Evolutionary conservation across 2,113 vertebrate genomes (phyloP).

Genomic region (Oreocharis arfaki): DNA sequence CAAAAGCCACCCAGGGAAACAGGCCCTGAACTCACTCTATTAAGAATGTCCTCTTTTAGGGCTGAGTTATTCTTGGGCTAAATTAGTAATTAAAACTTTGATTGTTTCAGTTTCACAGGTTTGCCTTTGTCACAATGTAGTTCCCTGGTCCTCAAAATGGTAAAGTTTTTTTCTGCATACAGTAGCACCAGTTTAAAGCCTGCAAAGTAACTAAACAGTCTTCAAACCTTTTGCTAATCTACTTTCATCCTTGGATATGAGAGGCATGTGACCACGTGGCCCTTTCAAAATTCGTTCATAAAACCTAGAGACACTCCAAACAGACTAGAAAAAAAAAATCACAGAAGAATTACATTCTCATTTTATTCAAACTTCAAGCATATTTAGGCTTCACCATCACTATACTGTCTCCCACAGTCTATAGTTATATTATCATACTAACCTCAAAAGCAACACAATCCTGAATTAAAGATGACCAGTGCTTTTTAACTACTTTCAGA

Average conservation of each 20-base stretch:
- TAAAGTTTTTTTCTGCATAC: not conserved
- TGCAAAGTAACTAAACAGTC: not conserved
- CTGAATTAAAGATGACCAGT: not conserved
- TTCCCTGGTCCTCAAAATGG: not conserved
- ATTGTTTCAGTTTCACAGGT: not conserved
- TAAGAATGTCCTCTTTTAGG: not conserved
- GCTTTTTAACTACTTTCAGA: not conserved
- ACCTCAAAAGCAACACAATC: not conserved
- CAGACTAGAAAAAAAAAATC: not conserved
- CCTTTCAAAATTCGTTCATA: not conserved
- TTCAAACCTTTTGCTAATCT: not conserved
- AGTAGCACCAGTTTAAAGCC: not conserved
- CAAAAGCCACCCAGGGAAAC: not conserved
- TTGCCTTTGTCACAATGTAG: rapidly evolving
- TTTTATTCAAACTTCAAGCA: slow-evolving; percentile 6
- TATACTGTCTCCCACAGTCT: not conserved
- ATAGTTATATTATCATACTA: not conserved
- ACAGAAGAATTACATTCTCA: not conserved
- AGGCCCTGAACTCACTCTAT: not conserved
- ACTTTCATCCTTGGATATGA: not conserved
- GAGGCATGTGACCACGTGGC: not conserved
- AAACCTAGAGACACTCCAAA: not conserved
- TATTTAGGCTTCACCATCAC: not conserved
- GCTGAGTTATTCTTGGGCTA: not conserved
- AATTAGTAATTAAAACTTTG: not conserved